phyloP scores from a whole-genome alignment of 2,888 invertebrate genomes.

The Drosophila helvetica region DNA sequence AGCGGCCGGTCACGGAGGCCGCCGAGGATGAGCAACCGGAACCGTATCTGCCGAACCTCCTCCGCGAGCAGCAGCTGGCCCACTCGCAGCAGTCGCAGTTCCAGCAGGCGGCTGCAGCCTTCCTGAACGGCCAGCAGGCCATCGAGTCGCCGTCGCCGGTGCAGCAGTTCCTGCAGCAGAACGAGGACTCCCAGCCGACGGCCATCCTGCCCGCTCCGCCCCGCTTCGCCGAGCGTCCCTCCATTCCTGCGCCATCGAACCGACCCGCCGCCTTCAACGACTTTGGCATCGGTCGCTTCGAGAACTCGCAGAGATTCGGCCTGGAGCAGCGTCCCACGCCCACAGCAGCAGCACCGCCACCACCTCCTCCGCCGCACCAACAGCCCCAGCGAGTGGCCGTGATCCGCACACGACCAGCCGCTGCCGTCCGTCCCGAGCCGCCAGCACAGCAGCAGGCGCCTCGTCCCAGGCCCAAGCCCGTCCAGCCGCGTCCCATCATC shows the following conservation, averaged over 20 bases:
- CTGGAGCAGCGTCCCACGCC: conserved; percentile 76
- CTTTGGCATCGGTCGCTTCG: conserved; percentile 77
- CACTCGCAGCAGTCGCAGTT: conserved; percentile 82
- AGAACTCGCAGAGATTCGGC: conserved; percentile 76
- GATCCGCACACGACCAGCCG: conserved; percentile 76
- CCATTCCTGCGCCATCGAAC: conserved; percentile 57
- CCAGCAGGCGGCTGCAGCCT: conserved; percentile 79
- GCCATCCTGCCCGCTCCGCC: conserved; percentile 68
- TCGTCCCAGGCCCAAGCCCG: conserved; percentile 78
- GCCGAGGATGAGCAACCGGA: conserved; percentile 87
- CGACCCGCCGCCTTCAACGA: conserved; percentile 76
- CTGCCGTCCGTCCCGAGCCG: conserved; percentile 81
- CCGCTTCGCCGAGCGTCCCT: conserved; percentile 81
- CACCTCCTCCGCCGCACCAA: conserved; percentile 73
- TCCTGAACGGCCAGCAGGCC: conserved; percentile 75
- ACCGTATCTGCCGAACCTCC: conserved; percentile 85
- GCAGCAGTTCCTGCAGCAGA: conserved; percentile 68
- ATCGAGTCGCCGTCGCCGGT: conserved; percentile 84
- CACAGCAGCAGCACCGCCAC: conserved; percentile 54
- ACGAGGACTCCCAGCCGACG: conserved; percentile 67
- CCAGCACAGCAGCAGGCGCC: conserved; percentile 78
- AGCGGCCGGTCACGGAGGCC: conserved; percentile 88
- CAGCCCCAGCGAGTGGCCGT: conserved; percentile 85
- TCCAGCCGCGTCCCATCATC: conserved; percentile 81
- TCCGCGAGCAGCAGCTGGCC: conserved; percentile 81